Evolutionary conservation across 2,888 invertebrate species (phyloP).

Genomic region (Cephonodes hylas): DNA sequence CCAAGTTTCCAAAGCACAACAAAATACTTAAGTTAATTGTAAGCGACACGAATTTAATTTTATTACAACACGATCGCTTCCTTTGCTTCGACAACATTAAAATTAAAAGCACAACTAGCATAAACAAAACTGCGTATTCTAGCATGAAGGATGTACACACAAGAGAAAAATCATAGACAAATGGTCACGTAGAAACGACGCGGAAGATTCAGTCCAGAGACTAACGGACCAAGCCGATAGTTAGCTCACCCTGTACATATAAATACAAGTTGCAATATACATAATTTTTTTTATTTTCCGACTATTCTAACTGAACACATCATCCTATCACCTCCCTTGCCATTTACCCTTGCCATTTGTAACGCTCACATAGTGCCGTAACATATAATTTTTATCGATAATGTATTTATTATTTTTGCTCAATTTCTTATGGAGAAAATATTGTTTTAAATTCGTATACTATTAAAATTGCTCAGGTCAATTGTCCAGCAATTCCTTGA

Average conservation of each 20-base stretch:
- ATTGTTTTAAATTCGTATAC: no score
- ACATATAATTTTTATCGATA: neutral
- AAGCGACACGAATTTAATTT: neutral
- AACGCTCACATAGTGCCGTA: neutral
- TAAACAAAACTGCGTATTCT: neutral
- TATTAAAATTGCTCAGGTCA: no score
- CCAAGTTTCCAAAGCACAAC: no score
- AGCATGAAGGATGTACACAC: neutral
- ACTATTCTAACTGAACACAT: conserved; percentile 43
- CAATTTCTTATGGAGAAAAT: no score
- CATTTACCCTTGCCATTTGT: conserved; percentile 19
- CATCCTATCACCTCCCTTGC: conserved; percentile 27
- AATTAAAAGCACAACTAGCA: neutral
- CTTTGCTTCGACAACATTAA: neutral
- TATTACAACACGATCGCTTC: neutral
- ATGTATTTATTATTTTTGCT: no score
- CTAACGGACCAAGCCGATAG: neutral
- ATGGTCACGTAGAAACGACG: conserved; percentile 12
- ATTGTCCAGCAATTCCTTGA: no score
- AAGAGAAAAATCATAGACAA: neutral
- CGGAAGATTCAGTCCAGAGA: conserved; percentile 1
- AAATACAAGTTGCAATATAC: conserved; percentile 21
- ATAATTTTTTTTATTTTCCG: conserved; percentile 23
- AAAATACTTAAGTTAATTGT: neutral
- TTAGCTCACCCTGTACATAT: conserved; percentile 39